Conservation (phyloP, 2,797 vertebrate genomes). For the Pseudochromis fuscus region DNA sequence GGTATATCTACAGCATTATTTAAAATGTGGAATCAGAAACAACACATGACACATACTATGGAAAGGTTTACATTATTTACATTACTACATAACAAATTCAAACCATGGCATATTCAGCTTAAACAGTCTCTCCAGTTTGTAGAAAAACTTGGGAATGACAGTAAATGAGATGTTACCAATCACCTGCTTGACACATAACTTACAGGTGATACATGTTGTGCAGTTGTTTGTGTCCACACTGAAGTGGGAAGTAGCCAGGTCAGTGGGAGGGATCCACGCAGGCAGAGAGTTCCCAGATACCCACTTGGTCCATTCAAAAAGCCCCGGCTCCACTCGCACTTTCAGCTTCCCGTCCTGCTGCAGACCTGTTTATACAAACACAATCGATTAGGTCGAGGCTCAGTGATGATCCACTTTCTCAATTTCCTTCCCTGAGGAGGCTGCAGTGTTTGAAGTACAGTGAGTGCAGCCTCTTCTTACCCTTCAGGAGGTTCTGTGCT, state of each 20-base stretch:
- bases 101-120: not conserved
- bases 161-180: not conserved
- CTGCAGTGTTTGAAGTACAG: not conserved
- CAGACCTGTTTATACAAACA: constrained; percentile 83
- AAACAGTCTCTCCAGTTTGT: not conserved
- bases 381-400: not conserved
- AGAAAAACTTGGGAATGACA: not conserved
- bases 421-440: not conserved
- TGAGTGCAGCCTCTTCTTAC: too few species aligned
- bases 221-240: constrained; percentile 89
- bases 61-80: too few species aligned
- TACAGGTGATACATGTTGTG: too few species aligned
- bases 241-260: constrained; percentile 91
- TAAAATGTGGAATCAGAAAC: too few species aligned
- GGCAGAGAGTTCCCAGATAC: constrained; percentile 91
- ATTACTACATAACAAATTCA: not conserved
- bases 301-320: constrained; percentile 99
- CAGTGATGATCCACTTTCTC: not conserved
- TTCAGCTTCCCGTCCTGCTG: constrained; percentile 93
- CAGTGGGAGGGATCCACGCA: constrained; percentile 90
- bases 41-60: too few species aligned
- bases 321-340: constrained; percentile 92
- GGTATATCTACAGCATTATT: too few species aligned
- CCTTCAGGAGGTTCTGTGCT: constrained; percentile 93
- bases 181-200: not conserved